Evolutionary conservation across 2,888 invertebrate genomes (phyloP).

Genomic region (Hirtodrosophila alboralis): DNA sequence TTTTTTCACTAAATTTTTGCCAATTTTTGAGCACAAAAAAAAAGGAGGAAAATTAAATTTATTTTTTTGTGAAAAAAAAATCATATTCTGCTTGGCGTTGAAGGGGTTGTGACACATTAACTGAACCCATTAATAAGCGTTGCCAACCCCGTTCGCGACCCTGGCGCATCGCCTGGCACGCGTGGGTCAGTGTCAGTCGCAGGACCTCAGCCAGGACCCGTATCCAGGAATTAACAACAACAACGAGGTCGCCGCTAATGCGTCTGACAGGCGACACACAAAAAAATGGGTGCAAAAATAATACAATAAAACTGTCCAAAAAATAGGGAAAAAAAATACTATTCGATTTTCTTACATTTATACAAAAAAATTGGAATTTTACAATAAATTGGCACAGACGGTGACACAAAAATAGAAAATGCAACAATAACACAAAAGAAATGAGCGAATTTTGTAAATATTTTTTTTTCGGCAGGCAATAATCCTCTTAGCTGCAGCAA

Average conservation of each 20-base stretch:
- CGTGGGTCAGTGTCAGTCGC: slow-evolving; percentile 69
- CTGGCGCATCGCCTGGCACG: slow-evolving; percentile 58
- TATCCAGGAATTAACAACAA: slow-evolving; percentile 19
- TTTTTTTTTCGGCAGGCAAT: slow-evolving; percentile 26
- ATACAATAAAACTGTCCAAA: slow-evolving; percentile 31
- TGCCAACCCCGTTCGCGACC: slow-evolving; percentile 75
- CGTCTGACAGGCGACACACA: slow-evolving; percentile 51
- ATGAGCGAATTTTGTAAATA: background rate
- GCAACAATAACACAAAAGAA: slow-evolving; percentile 16
- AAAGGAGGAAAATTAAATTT: slow-evolving; percentile 49
- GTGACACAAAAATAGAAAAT: slow-evolving; percentile 40
- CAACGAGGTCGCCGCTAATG: slow-evolving; percentile 29
- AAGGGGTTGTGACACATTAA: slow-evolving; percentile 81
- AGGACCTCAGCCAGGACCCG: slow-evolving; percentile 7
- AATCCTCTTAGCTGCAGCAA: slow-evolving; percentile 75
- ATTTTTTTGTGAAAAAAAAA: slow-evolving; percentile 12
- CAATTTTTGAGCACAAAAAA: slow-evolving; percentile 71
- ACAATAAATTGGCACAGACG: slow-evolving; percentile 72
- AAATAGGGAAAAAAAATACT: slow-evolving; percentile 42
- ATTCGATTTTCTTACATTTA: slow-evolving; percentile 44
- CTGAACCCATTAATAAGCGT: slow-evolving; percentile 83
- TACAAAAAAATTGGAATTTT: slow-evolving; percentile 52
- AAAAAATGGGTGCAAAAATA: slow-evolving; percentile 61
- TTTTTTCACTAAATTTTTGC: slow-evolving; percentile 54
- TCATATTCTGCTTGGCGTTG: background rate